phyloP scores from a whole-genome alignment of 1,140 invertebrate species.

The Macrocentrus cingulum region DNA sequence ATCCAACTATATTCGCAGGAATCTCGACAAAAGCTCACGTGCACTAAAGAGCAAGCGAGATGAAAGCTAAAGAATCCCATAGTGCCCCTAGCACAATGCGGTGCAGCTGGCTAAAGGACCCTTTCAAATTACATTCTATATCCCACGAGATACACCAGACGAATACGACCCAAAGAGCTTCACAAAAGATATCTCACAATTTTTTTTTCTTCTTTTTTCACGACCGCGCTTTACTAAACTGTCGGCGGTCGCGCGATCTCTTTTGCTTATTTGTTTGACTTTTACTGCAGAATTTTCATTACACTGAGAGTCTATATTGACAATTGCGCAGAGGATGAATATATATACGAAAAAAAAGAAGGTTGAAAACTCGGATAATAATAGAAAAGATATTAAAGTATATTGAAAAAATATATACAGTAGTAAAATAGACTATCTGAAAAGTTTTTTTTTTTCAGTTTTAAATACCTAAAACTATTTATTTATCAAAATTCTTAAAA shows the following conservation, averaged over 20 bases:
- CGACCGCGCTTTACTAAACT: conserved; percentile 13
- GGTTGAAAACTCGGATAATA: no score
- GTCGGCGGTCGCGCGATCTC: background rate
- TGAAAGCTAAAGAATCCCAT: conserved; percentile 12
- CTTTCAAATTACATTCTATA: conserved; percentile 28
- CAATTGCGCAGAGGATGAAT: no score
- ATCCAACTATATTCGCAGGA: background rate
- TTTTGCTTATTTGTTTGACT: background rate
- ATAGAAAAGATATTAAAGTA: no score
- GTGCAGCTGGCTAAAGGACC: conserved; percentile 25
- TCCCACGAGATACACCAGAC: conserved; percentile 1
- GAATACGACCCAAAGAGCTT: conserved; percentile 17
- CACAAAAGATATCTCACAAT: conserved; percentile 17
- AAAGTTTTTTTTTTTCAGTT: no score
- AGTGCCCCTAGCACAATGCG: conserved; percentile 16
- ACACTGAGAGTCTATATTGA: background rate
- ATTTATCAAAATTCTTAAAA: no score
- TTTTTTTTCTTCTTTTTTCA: background rate
- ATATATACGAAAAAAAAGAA: background rate
- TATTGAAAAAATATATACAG: no score
- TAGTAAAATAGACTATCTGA: no score
- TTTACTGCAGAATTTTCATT: background rate
- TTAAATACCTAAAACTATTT: no score
- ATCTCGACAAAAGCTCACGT: conserved; percentile 9
- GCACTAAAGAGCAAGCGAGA: conserved; percentile 8